These are phyloP conservation scores for Huso huso DNA, from an alignment of 2,797 vertebrate species.

Conservation along the genomic window DNA sequence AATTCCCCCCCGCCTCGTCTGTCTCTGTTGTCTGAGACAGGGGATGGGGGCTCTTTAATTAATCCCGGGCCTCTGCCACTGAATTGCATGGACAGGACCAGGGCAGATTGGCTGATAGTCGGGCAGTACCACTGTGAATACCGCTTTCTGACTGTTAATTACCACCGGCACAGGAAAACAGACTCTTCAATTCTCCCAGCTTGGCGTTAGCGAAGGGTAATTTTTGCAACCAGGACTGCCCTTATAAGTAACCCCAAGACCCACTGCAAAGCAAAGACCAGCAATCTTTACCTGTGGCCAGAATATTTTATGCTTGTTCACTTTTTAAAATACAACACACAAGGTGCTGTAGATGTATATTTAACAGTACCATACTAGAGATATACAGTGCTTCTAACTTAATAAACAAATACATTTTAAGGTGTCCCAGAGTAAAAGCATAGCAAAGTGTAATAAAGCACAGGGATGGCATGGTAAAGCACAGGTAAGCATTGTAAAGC, in stretches of 20 bases:
- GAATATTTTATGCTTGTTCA: not conserved
- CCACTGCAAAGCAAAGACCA: not conserved
- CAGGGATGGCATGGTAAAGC: no score
- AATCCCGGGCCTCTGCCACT: constrained; percentile 40
- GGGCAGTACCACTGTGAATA: constrained; percentile 34
- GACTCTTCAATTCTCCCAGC: constrained; percentile 21
- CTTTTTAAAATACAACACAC: not conserved
- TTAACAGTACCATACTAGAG: no score
- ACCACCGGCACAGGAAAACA: constrained; percentile 27
- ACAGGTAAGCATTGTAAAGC: no score
- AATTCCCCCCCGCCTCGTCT: constrained; percentile 41
- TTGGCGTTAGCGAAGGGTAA: constrained; percentile 9
- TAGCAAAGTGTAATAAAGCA: no score
- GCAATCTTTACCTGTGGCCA: not conserved
- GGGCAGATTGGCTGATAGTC: constrained; percentile 25
- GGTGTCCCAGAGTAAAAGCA: no score
- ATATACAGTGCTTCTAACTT: no score
- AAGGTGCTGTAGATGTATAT: not conserved
- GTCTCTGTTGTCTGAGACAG: constrained; percentile 21
- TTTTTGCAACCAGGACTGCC: not conserved
- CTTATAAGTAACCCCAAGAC: no score
- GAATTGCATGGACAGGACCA: constrained; percentile 34
- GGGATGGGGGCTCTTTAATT: constrained; percentile 46
- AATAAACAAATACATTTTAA: no score
- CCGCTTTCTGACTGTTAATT: constrained; percentile 46